phyloP scores from a whole-genome alignment of 2,113 vertebrate genomes.

The Rhadina sibilatrix region DNA sequence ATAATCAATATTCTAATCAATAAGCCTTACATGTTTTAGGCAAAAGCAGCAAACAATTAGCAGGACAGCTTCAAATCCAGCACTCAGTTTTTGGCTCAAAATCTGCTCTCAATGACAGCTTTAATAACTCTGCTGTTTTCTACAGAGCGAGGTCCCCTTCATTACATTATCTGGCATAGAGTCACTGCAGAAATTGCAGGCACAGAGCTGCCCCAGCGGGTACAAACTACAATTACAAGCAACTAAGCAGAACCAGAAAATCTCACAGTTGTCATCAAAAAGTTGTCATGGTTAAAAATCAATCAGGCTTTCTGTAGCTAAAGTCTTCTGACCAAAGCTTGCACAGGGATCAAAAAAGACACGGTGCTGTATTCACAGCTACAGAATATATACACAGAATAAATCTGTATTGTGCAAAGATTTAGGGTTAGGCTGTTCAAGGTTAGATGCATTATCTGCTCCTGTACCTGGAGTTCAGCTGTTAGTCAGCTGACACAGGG shows the following conservation, averaged over 20 bases:
- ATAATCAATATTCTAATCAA: background rate
- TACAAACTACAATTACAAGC: slow-evolving; percentile 11
- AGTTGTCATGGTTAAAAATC: slow-evolving; percentile 13
- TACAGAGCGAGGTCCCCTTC: background rate
- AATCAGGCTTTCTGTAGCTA: background rate
- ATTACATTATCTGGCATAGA: background rate
- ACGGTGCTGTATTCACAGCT: background rate
- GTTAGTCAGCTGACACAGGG: background rate
- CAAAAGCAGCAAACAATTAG: background rate
- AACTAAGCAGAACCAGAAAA: slow-evolving; percentile 34
- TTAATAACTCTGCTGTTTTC: background rate
- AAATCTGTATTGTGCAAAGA: background rate
- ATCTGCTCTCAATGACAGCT: background rate
- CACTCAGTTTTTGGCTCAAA: background rate
- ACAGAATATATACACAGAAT: background rate
- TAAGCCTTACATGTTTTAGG: background rate
- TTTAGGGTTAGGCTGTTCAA: background rate
- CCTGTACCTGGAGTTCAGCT: background rate
- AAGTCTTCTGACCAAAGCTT: background rate
- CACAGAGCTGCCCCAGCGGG: background rate
- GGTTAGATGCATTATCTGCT: background rate
- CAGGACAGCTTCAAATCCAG: background rate
- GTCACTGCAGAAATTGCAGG: background rate
- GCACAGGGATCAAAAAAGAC: background rate
- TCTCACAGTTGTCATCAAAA: slow-evolving; percentile 20